phyloP scores from a whole-genome alignment of 2,113 vertebrate species.

The Felis chaus region DNA sequence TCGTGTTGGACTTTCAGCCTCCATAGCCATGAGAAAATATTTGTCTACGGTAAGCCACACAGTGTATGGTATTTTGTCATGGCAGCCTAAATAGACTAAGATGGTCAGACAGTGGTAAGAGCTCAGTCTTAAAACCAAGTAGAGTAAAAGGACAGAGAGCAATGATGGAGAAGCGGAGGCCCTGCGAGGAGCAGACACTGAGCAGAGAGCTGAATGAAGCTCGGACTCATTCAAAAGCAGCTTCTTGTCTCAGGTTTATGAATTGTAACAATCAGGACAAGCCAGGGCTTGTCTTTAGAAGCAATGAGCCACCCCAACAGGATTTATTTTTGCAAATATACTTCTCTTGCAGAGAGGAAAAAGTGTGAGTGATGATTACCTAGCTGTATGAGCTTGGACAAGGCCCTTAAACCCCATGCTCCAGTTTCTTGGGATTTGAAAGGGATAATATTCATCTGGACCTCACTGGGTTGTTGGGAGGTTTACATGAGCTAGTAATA shows the following conservation, averaged over 20 bases:
- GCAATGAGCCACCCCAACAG: neutral
- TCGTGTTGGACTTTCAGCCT: neutral
- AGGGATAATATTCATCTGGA: neutral
- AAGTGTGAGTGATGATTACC: neutral
- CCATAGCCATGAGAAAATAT: neutral
- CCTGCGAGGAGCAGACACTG: neutral
- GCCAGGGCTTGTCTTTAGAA: neutral
- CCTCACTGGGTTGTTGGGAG: neutral
- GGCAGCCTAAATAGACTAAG: neutral
- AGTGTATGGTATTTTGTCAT: neutral
- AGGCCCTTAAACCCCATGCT: neutral
- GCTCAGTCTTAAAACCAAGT: neutral
- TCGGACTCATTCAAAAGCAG: neutral
- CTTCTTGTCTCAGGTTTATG: neutral
- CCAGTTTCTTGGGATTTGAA: neutral
- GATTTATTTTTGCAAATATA: neutral
- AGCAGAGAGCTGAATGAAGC: neutral
- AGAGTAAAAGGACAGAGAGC: neutral
- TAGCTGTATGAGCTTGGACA: neutral
- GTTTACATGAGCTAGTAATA: neutral
- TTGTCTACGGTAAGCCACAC: neutral
- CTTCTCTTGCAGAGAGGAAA: neutral
- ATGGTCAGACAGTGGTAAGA: neutral
- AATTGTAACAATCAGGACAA: neutral
- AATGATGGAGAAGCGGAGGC: neutral